Base-by-base conservation (phyloP, 2,113 vertebrate genomes). In the Eclectus roratus region DNA sequence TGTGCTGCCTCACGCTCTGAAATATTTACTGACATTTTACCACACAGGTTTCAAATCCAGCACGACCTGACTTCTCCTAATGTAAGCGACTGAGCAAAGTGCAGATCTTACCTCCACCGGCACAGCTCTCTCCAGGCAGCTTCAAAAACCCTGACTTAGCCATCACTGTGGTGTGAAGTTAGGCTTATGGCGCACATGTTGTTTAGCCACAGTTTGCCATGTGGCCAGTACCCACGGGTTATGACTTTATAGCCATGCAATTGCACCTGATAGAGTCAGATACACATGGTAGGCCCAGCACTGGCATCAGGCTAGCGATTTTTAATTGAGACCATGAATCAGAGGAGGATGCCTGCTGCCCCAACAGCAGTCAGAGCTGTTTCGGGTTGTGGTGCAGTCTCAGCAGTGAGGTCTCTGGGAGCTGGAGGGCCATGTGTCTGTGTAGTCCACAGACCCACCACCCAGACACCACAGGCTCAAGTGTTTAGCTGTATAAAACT, bases 101-200 rank as follows among this genome's bases (percentile, higher is more conserved):
- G 25, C 37, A 39, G 46, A 25, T 65, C 41, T 68, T 31, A 15
- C 28, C 17, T n/a, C 7, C 17, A 2, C 11, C 0, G 3, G 64
- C n/a, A 77, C 31, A 56, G 18, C 10, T 35, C 7, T 65, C 56
- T 65, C 16, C 58, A 61, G 46, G 66, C 37, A 70, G 47, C 41
- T 47, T 84, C 50, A 46, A 49, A 37, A 86, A 25, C 53, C 44
- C 61, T 41, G 17, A 69, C 33, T 56, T 68, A 89, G 53, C 60
- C 66, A n/a, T 17, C 2, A 1, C 49, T 60, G 17, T 91, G 27
- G 35, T 47, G 56, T 69, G 55, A 80, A 81, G 41, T 66, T 53
- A 60, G 44, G 13, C 39, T 85, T 10, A 28, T 3, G 19, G 29
- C 0, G 0, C 23, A 52, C 1, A 1, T 28, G 17, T 41, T 24